A percentile compares a stretch with the other conserved stretches of the same genome.
Evolutionary conservation across 2,888 invertebrate species (phyloP).

Genomic region (Monochamus alternatus): DNA sequence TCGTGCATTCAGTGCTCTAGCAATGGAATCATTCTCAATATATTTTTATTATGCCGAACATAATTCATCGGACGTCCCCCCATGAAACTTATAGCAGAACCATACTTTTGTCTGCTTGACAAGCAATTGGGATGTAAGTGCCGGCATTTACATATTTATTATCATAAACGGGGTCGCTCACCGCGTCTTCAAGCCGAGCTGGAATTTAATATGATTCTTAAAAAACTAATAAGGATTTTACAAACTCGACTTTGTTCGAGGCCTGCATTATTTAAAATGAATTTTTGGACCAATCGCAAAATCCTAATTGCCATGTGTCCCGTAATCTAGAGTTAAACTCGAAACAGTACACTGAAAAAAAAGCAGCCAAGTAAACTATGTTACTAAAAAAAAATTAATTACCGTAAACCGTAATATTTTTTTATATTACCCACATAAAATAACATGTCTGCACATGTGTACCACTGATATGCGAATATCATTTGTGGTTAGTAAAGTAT

Average conservation of each 20-base stretch:
- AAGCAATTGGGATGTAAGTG: conserved; percentile 25
- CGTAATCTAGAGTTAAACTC: too few relatives aligned
- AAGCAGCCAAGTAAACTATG: too few relatives aligned
- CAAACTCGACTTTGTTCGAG: not conserved
- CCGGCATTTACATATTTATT: conserved; percentile 24
- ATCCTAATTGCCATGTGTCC: too few relatives aligned
- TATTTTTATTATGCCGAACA: conserved; percentile 17
- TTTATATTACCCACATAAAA: too few relatives aligned
- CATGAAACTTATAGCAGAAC: conserved; percentile 7
- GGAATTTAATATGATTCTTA: conserved; percentile 13
- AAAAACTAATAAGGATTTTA: conserved; percentile 12
- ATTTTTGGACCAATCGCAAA: too few relatives aligned
- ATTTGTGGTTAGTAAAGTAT: too few relatives aligned
- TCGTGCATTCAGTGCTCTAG: not conserved
- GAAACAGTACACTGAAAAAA: too few relatives aligned
- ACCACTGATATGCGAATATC: too few relatives aligned
- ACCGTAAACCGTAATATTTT: too few relatives aligned
- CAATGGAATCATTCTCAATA: conserved; percentile 10
- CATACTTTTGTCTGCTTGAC: conserved; percentile 18
- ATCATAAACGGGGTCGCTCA: conserved; percentile 8
- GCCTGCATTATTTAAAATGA: too few relatives aligned
- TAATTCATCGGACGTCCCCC: not conserved
- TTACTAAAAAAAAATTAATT: too few relatives aligned
- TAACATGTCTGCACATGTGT: too few relatives aligned
- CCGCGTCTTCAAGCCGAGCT: not conserved